Conservation (phyloP, 2,113 vertebrate species). For the Brienomyrus longianalis region DNA sequence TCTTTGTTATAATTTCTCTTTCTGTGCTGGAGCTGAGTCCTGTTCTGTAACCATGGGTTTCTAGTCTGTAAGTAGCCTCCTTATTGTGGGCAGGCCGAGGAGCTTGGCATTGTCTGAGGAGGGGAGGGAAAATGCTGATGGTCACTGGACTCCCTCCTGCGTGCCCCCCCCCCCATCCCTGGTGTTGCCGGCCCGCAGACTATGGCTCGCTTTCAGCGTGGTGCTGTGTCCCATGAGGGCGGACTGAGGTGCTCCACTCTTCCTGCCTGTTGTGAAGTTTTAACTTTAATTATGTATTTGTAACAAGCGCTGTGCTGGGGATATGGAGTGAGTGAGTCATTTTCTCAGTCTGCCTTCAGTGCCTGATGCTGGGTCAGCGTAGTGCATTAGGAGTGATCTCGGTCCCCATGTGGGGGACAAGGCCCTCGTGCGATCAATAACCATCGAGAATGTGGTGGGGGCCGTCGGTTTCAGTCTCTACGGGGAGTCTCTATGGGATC, state of each 20-base stretch:
- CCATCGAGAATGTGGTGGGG: neutral
- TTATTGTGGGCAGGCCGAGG: neutral
- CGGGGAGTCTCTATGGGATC: neutral
- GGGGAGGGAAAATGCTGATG: conserved; percentile 26
- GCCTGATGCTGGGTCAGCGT: neutral
- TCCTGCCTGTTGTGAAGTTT: neutral
- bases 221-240: neutral
- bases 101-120: conserved; percentile 14
- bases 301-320: neutral
- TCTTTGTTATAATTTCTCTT: conserved; percentile 12
- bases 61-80: neutral
- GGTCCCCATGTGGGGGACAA: neutral
- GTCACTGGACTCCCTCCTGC: neutral
- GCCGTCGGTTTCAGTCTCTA: neutral
- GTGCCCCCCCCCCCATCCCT: neutral
- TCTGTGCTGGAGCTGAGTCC: neutral
- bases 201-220: neutral
- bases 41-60: neutral
- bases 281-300: neutral
- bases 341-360: neutral
- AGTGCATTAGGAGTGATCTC: neutral
- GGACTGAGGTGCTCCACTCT: neutral
- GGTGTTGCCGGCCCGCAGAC: neutral
- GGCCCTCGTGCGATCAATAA: neutral
- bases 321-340: neutral